Evolutionary conservation across 2,888 invertebrate species (phyloP).

Genomic region (Cerceris ruficornis): DNA sequence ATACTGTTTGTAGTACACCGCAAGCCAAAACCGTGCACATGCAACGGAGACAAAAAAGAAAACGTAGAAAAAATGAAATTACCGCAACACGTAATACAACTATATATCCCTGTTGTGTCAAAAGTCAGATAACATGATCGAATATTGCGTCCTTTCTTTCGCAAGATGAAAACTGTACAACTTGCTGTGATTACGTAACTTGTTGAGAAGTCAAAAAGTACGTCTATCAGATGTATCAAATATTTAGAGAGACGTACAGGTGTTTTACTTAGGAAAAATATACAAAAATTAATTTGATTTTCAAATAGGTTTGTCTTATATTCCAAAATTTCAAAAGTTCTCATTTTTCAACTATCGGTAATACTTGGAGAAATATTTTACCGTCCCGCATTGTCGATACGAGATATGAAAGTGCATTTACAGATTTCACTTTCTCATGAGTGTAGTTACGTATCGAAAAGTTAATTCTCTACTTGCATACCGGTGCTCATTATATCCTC

Average conservation of each 20-base stretch:
- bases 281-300: no score
- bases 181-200: no score
- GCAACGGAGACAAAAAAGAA: background rate
- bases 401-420: background rate
- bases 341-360: background rate
- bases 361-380: background rate
- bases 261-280: no score
- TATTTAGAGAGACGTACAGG: no score
- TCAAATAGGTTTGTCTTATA: no score
- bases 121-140: no score
- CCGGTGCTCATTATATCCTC: background rate
- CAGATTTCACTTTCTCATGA: conserved; percentile 8
- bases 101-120: no score
- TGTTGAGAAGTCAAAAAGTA: no score
- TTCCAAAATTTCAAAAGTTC: no score
- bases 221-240: no score
- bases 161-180: no score
- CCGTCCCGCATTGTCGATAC: background rate
- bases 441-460: conserved; percentile 2
- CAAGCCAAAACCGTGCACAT: conserved; percentile 20
- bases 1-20: conserved; percentile 37
- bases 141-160: no score
- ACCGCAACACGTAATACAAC: background rate
- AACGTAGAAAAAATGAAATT: conserved; percentile 27
- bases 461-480: background rate